Conservation (phyloP, 2,888 invertebrate species). For the Drosophila vallismaia region DNA sequence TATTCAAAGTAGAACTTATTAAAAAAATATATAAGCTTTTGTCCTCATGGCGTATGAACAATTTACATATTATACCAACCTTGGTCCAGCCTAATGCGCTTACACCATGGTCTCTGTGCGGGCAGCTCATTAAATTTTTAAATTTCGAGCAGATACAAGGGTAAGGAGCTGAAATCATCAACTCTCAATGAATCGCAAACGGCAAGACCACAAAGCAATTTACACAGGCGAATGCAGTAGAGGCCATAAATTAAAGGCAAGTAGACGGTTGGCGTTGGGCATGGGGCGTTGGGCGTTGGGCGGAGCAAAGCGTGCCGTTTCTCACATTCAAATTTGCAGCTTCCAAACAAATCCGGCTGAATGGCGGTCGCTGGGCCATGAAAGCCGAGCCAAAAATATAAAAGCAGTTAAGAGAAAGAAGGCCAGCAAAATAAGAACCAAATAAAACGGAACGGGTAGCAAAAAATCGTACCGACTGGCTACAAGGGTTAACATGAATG, state of each 20-base stretch:
- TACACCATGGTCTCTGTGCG: background rate
- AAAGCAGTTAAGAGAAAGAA: constrained; percentile 36
- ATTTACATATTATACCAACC: background rate
- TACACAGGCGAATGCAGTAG: constrained; percentile 52
- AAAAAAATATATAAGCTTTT: background rate
- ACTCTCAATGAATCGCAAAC: constrained; percentile 47
- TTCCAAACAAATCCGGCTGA: constrained; percentile 66
- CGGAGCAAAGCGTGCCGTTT: constrained; percentile 24
- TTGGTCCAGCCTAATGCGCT: background rate
- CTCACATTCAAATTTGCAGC: constrained; percentile 69
- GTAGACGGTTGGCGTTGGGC: constrained; percentile 2
- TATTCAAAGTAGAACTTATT: background rate
- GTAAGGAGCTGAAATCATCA: constrained; percentile 47
- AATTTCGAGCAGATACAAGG: constrained; percentile 26
- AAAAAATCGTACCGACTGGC: constrained; percentile 27
- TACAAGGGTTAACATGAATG: constrained; percentile 68
- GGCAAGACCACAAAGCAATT: constrained; percentile 61
- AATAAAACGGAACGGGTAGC: background rate
- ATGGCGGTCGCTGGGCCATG: constrained; percentile 47
- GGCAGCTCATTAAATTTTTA: constrained; percentile 56
- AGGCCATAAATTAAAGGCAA: constrained; percentile 56
- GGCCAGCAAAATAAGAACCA: constrained; percentile 14
- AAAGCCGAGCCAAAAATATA: constrained; percentile 40
- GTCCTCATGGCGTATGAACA: background rate
- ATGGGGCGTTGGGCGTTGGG: background rate